Evolutionary conservation across 2,888 invertebrate species (phyloP).

Genomic region (Drosophila tanythrix): DNA sequence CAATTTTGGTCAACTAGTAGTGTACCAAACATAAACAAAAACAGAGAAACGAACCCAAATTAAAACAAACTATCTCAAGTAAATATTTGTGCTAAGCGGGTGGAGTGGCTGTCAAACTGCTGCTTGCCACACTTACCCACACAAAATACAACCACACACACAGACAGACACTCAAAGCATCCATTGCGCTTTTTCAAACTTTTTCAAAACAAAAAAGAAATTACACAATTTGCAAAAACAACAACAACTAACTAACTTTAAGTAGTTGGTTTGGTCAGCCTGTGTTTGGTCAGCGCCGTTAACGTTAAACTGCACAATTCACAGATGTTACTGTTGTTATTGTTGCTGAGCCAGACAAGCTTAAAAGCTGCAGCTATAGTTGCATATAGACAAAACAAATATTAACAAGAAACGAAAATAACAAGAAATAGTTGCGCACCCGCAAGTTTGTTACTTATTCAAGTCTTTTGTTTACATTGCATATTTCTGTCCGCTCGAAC

Average conservation of each 20-base stretch:
- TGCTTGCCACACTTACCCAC: slow-evolving; percentile 21
- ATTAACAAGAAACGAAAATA: not conserved
- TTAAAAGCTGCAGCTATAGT: slow-evolving; percentile 18
- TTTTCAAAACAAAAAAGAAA: slow-evolving; percentile 48
- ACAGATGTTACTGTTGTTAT: slow-evolving; percentile 28
- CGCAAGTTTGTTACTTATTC: slow-evolving; percentile 64
- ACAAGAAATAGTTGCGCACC: slow-evolving; percentile 16
- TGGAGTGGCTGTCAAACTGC: slow-evolving; percentile 34
- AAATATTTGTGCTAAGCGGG: slow-evolving; percentile 37
- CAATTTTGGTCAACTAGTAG: slow-evolving; percentile 23
- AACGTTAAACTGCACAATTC: slow-evolving; percentile 54
- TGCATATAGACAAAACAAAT: slow-evolving; percentile 1
- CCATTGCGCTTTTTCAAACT: slow-evolving; percentile 37
- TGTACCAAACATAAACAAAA: not conserved
- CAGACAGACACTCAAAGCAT: not conserved
- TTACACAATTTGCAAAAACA: slow-evolving; percentile 51
- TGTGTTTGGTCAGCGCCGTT: slow-evolving; percentile 40
- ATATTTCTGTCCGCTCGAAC: slow-evolving; percentile 36
- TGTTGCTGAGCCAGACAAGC: slow-evolving; percentile 41
- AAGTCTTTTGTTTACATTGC: slow-evolving; percentile 70
- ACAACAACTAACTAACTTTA: slow-evolving; percentile 48
- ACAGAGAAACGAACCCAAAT: not conserved
- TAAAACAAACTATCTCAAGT: slow-evolving; percentile 26
- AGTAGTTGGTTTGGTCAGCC: slow-evolving; percentile 55
- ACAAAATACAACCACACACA: slow-evolving; percentile 7